Percentiles rank a stretch among this genome's conserved stretches.
Conservation (phyloP, 2,113 vertebrate genomes). For the Erythrocercus mccallii region DNA sequence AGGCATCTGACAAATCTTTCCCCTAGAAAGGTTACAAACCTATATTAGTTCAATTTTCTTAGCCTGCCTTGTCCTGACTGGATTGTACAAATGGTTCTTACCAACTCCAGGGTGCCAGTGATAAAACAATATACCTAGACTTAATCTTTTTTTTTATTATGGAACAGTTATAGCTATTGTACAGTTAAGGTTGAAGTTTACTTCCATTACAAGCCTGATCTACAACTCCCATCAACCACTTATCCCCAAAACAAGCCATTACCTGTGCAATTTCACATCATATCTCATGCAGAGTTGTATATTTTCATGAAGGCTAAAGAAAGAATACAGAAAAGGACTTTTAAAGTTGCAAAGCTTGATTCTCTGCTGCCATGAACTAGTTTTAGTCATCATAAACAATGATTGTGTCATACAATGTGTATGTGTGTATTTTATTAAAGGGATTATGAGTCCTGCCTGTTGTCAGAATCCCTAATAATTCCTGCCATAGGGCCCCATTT, state of each 20-base stretch:
- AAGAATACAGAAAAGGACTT: background rate
- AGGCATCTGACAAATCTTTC: background rate
- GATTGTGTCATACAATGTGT: background rate
- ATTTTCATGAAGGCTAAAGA: background rate
- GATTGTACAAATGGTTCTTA: background rate
- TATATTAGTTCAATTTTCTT: conserved; percentile 32
- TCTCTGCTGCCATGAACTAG: background rate
- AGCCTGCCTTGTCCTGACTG: background rate
- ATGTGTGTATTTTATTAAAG: background rate
- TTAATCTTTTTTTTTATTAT: conserved; percentile 29
- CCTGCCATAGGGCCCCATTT: background rate
- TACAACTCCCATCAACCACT: background rate
- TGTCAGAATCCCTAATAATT: background rate
- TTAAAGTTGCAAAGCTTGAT: background rate
- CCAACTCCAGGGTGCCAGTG: background rate
- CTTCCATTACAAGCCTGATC: background rate
- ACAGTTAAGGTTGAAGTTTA: background rate
- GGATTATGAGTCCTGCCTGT: background rate
- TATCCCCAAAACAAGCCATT: background rate
- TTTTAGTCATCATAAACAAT: background rate
- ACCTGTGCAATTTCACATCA: background rate
- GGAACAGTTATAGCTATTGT: background rate
- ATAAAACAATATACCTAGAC: background rate
- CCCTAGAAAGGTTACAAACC: conserved; percentile 15
- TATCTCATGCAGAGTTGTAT: background rate